Base-by-base conservation (phyloP, 2,797 vertebrate species). In the Poecile montanus region DNA sequence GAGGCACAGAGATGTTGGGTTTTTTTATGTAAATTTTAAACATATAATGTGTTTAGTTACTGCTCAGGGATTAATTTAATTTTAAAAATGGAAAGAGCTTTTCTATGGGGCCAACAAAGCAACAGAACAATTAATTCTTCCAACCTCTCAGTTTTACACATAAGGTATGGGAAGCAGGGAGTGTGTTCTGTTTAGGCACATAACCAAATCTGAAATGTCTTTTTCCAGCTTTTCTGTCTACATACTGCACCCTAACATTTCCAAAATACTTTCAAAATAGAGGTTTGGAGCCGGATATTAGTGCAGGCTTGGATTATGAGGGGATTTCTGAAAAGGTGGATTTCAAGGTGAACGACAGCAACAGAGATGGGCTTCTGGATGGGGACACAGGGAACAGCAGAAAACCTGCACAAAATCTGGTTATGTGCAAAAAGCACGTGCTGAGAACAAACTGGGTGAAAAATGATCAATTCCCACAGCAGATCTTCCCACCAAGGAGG, bases 51-150 rank as follows among this genome's bases (percentile, higher is more conserved):
- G 13, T 51, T 88, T 81, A 84, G 87, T 56, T 92, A 50, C 29
- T 79, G 27, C 48, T 88, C 16, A 74, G 76, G 70, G 50, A 94
- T 40, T 72, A 84, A 95, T 95, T 95, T 94, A 67, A 87, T 76
- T 94, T 87, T 5, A 44, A 92, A 77, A 87, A 74, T 72, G 27
- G 32, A 72, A 91, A 75, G 47, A 48, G 15, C 7, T 94, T 91
- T 79, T 77, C 50, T 83, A 70, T 29, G 60, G 38, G 56, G 50
- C 25, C 30, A 4, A 53, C 18, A 9, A 93, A 94, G 23, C 25
- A 95, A 67, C 53, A 67, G 68, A 84, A 76, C 26, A 82, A 85
- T 62, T 83, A 72, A 32, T 60, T 87, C 92, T 67, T 61, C 26
- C 42, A 81, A 16, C 4, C 50, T 85, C 81, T 75, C 30, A 50